Percentiles rank a stretch among this genome's conserved stretches.
These are phyloP conservation scores for Acinonyx jubatus DNA, from an alignment of 2,113 vertebrate species.

Conservation along the genomic window DNA sequence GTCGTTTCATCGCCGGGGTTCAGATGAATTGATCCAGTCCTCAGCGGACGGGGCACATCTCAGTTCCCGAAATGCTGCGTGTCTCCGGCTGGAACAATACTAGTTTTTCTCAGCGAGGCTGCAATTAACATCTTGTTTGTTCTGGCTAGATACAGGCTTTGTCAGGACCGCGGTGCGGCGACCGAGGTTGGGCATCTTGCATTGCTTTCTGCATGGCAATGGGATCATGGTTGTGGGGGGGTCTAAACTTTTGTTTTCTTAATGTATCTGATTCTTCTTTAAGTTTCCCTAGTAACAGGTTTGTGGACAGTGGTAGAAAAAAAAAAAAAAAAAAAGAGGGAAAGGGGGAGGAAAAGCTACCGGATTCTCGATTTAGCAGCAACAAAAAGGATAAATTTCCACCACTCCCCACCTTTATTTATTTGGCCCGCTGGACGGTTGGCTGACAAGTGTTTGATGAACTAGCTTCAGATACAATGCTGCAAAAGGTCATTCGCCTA, in stretches of 20 bases:
- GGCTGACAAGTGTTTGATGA: constrained; percentile 35
- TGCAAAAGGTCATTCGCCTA: constrained; percentile 28
- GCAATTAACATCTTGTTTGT: constrained; percentile 80
- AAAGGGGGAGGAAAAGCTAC: not conserved
- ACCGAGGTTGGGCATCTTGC: constrained; percentile 54
- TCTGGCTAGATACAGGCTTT: constrained; percentile 62
- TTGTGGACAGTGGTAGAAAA: not conserved
- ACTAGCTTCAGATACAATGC: not conserved
- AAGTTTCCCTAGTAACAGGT: constrained; percentile 72
- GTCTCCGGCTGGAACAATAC: constrained; percentile 77
- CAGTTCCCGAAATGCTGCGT: constrained; percentile 47
- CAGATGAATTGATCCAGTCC: constrained; percentile 57
- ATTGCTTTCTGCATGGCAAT: constrained; percentile 52
- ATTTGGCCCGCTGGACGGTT: not conserved
- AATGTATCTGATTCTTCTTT: constrained; percentile 42
- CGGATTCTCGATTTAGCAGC: not conserved
- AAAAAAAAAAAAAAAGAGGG: not conserved
- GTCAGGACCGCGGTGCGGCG: not conserved
- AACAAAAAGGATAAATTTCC: not conserved
- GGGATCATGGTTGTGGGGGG: constrained; percentile 43
- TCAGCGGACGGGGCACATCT: constrained; percentile 46
- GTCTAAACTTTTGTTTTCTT: constrained; percentile 65
- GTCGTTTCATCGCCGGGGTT: constrained; percentile 63
- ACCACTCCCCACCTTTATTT: not conserved
- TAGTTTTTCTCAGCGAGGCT: constrained; percentile 76